Evolutionary conservation across 1,140 invertebrate genomes (phyloP).

Genomic region (Meloidogyne chitwoodi): DNA sequence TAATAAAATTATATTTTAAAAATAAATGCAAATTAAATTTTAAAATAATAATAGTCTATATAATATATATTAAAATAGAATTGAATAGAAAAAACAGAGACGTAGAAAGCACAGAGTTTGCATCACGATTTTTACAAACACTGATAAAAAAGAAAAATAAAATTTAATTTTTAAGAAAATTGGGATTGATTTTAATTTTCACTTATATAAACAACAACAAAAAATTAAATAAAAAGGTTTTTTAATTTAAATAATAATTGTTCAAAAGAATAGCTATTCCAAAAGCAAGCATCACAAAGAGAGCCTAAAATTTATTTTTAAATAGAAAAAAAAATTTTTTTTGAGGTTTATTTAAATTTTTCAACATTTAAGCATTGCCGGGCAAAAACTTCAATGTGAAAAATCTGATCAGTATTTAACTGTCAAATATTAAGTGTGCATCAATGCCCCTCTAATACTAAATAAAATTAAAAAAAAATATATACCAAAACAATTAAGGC

Average conservation of each 20-base stretch:
- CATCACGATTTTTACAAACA: neutral
- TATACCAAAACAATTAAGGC: constrained; percentile 46
- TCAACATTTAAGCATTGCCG: neutral
- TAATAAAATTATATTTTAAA: too few species aligned
- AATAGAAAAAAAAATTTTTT: neutral
- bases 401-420: neutral
- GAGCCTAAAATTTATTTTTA: constrained; percentile 40
- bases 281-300: constrained; percentile 46
- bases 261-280: constrained; percentile 43
- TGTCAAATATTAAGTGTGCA: neutral
- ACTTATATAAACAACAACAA: neutral
- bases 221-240: neutral
- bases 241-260: constrained; percentile 34
- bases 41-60: too few species aligned
- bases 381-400: neutral
- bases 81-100: neutral
- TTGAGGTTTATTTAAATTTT: neutral
- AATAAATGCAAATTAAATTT: too few species aligned
- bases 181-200: neutral
- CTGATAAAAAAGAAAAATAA: neutral
- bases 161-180: neutral
- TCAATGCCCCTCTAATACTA: neutral
- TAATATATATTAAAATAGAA: neutral
- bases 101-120: neutral
- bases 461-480: constrained; percentile 20